Evolutionary conservation across 2,113 vertebrate species (phyloP).

Genomic region (Antechinus stuartii): DNA sequence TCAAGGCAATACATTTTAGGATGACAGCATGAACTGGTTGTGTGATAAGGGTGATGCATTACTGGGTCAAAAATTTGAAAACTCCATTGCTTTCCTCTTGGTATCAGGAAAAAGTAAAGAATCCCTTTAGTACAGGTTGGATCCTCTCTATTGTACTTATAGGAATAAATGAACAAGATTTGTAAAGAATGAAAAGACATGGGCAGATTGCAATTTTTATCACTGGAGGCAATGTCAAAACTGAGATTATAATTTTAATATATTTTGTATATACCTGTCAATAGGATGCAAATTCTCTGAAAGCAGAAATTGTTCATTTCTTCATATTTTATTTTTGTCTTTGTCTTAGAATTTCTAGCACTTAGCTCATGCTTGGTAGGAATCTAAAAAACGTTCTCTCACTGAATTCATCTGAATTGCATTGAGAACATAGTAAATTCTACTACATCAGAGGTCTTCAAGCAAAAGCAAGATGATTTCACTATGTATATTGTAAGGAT

Average conservation of each 20-base stretch:
- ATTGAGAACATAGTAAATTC: not conserved
- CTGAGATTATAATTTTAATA: not conserved
- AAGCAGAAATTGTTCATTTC: not conserved
- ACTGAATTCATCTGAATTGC: not conserved
- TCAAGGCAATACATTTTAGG: not conserved
- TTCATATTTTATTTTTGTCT: not conserved
- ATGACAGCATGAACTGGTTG: not conserved
- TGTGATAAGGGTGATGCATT: not conserved
- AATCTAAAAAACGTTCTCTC: not conserved
- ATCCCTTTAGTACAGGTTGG: not conserved
- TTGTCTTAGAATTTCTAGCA: not conserved
- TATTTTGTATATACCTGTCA: not conserved
- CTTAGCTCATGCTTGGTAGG: not conserved
- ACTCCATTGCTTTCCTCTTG: not conserved
- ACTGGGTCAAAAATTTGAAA: not conserved
- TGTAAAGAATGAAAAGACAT: not conserved
- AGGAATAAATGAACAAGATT: not conserved
- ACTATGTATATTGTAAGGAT: too few species aligned
- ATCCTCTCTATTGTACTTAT: not conserved
- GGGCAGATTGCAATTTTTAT: not conserved
- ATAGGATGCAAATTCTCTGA: not conserved
- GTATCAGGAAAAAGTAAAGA: not conserved
- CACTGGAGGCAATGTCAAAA: not conserved
- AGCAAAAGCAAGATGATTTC: too few species aligned
- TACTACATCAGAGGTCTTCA: not conserved